Evolutionary conservation across 53 echinoderm and acorn worm genomes (phyloP), one percentile per base, ranked within the genome.

Genomic region (Apostichopus leukothele): DNA sequence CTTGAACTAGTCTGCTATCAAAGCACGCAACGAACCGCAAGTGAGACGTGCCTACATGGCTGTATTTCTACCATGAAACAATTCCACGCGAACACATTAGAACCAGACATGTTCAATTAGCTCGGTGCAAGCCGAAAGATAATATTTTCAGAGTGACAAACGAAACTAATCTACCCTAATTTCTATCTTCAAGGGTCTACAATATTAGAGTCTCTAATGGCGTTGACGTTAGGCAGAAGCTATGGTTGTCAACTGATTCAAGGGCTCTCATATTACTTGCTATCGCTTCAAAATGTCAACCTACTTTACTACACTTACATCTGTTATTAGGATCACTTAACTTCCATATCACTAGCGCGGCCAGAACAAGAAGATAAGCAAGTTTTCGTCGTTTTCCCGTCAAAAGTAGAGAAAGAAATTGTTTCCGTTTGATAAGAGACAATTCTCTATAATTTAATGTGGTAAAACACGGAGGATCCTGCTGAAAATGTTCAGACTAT

Each of bases 71-170:
- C 18, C 71, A 71, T 16, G 71, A 18, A 71, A 71, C 71, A 71
- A 71, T 71, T 71, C 71, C n/a, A 18, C 71, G 71, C 13, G 18
- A 71, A 19, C 71, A 19, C 71, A 71, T 71, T 71, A 71, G 71
- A 39, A 71, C 71, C 71, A 71, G 71, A 71, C 71, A 71, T 71
- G 71, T 71, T 71, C 71, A 71, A 71, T 71, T 71, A 71, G 71
- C 71, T 71, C n/a, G 71, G 71, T 71, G 71, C 18, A 71, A 71
- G 71, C 71, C 6, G 71, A 71, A 71, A 71, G 71, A 71, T 71
- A 13, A 71, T 71, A 71, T 71, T 71, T 71, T 71, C 71, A 71
- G 20, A 71, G 71, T 63, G 63, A 71, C 21, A 71, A 71, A 18
- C 71, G 71, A 71, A 71, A 71, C 71, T 71, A 71, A 71, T 71